Evolutionary conservation across 2,113 vertebrate genomes (phyloP), one percentile per base, ranked within the genome.

Genomic region (Apaloderma vittatum): DNA sequence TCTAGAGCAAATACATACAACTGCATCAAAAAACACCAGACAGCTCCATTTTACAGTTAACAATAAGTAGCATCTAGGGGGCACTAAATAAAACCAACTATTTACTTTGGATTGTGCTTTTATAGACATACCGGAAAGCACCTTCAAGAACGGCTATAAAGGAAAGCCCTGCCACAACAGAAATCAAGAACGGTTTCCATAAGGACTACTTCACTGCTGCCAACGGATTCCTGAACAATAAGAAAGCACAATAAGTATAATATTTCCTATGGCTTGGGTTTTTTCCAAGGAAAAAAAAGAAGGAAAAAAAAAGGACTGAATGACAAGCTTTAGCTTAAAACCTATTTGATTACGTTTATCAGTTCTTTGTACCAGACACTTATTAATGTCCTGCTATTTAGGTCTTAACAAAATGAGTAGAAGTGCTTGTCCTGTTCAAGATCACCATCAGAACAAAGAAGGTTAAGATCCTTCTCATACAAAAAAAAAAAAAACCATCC

Each of bases 121-220:
- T 92, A 30, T 46, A 99, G 99, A 98, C 99, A 22, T 99, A 99
- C 93, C 94, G 23, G 93, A 98, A 98, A 97, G 97, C 95, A 94
- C 96, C 97, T 88, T 63, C 78, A 63, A 98, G 97, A 97, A 97
- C 71, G 34, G 92, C 92, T 36, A 6, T 6, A 19, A 98, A 96
- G 70, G 95, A 96, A 66, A 65, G 32, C 2, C 66, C 88, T 36
- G 70, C 77, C 68, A 88, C 93, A 65, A 96, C 75, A 72, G 98
- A 98, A 91, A 37, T 98, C 43, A 98, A 94, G 94, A 99, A 98
- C 1, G 98, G 98, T 49, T 98, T 98, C 94, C 97, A 98, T 86
- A 99, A 98, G 94, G 98, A 98, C 81, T 96, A 95, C 93, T 90
- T 97, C 52, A 52, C 90, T 14, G 65, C 84, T 49, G 85, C 96